Percentiles rank a stretch among this genome's conserved stretches.
These are phyloP conservation scores for Carcina quercana DNA, from an alignment of 2,888 invertebrate genomes.

Conservation along the genomic window DNA sequence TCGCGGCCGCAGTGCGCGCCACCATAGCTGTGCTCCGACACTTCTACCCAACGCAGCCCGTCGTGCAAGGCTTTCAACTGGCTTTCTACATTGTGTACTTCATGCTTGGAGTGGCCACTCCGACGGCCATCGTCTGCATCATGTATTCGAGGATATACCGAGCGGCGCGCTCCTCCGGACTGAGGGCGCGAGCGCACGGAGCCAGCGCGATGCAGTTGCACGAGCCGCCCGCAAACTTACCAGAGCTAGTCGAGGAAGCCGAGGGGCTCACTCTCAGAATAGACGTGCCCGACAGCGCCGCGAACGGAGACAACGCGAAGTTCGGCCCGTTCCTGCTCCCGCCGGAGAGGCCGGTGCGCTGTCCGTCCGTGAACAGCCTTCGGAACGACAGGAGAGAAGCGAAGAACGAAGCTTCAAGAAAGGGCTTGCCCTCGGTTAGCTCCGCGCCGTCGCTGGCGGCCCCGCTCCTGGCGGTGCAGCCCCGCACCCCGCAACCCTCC, in stretches of 20 bases:
- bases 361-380: slow-evolving; percentile 62
- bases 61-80: slow-evolving; percentile 44
- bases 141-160: slow-evolving; percentile 84
- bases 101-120: slow-evolving; percentile 44
- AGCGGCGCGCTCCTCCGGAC: slow-evolving; percentile 82
- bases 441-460: slow-evolving; percentile 68
- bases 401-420: slow-evolving; percentile 51
- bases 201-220: slow-evolving; percentile 69
- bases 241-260: slow-evolving; percentile 56
- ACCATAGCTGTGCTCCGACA: slow-evolving; percentile 44
- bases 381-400: slow-evolving; percentile 55
- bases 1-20: slow-evolving; percentile 48
- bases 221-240: slow-evolving; percentile 53
- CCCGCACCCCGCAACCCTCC: slow-evolving; percentile 60
- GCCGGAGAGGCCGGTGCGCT: slow-evolving; percentile 56
- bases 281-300: slow-evolving; percentile 43
- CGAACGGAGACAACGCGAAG: slow-evolving; percentile 37
- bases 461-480: slow-evolving; percentile 43
- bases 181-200: slow-evolving; percentile 59
- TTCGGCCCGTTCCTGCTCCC: slow-evolving; percentile 64
- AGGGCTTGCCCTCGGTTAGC: slow-evolving; percentile 62
- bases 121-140: slow-evolving; percentile 79
- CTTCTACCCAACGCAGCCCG: slow-evolving; percentile 42
- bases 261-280: slow-evolving; percentile 62
- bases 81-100: slow-evolving; percentile 56